Percentiles rank a stretch among this genome's conserved stretches.
phyloP scores from a whole-genome alignment of 1,140 invertebrate genomes.

The Meloidogyne hapla region DNA sequence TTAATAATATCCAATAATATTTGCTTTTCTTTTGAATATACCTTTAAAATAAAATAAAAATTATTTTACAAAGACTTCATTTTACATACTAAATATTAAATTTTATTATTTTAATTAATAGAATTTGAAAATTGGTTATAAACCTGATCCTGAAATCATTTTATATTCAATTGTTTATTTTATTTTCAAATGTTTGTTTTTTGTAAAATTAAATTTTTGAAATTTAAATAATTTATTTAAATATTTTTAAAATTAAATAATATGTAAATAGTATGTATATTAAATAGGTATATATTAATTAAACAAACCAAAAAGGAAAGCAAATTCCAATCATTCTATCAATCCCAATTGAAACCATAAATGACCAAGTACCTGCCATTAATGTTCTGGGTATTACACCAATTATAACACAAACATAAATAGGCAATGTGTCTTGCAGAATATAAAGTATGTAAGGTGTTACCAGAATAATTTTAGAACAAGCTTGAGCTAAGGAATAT shows the following conservation, averaged over 20 bases:
- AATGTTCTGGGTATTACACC: neutral
- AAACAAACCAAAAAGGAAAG: neutral
- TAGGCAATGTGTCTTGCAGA: neutral
- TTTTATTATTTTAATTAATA: too few species aligned
- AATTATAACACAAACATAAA: neutral
- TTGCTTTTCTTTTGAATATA: neutral
- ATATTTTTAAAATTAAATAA: too few species aligned
- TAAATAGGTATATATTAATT: too few species aligned
- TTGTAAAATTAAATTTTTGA: too few species aligned
- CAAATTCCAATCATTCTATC: neutral
- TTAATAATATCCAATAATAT: neutral
- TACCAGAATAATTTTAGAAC: neutral
- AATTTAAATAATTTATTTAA: too few species aligned
- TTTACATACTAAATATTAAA: too few species aligned
- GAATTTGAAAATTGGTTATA: too few species aligned
- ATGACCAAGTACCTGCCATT: neutral
- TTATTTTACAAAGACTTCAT: too few species aligned
- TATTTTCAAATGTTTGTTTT: too few species aligned
- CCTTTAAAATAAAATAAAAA: neutral
- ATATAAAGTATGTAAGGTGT: neutral
- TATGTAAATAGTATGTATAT: too few species aligned
- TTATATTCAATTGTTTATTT: too few species aligned
- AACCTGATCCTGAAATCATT: too few species aligned
- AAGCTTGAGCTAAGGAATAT: neutral
- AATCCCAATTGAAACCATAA: neutral